These are phyloP conservation scores for Pollachius pollachius DNA, from an alignment of 2,113 vertebrate genomes.

Conservation along the genomic window DNA sequence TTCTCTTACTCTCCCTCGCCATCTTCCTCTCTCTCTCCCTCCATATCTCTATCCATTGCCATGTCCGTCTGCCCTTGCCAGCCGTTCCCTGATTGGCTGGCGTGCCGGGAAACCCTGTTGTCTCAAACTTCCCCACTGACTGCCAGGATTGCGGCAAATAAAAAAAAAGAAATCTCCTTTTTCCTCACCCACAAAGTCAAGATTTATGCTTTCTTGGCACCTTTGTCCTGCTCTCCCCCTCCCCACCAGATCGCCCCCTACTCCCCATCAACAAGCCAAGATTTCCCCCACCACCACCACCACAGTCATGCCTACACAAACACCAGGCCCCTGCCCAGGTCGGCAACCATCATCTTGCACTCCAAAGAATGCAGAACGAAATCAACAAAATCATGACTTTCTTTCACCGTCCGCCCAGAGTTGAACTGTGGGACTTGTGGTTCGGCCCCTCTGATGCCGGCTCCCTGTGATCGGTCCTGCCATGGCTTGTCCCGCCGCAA, in stretches of 20 bases:
- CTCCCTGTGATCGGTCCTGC: not conserved
- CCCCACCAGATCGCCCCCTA: not conserved
- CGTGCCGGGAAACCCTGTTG: slow-evolving; percentile 29
- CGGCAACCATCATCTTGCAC: slow-evolving; percentile 23
- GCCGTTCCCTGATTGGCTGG: slow-evolving; percentile 31
- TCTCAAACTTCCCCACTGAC: slow-evolving; percentile 40
- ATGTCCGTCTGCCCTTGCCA: too few species aligned
- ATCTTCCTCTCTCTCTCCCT: too few species aligned
- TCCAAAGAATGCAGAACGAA: slow-evolving; percentile 20
- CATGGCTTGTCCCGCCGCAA: not conserved
- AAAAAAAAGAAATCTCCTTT: slow-evolving; percentile 37
- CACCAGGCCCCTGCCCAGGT: slow-evolving; percentile 22
- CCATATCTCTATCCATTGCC: too few species aligned
- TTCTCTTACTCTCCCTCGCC: too few species aligned
- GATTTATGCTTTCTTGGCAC: slow-evolving; percentile 23
- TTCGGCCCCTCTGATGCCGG: not conserved
- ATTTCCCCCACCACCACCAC: slow-evolving; percentile 6
- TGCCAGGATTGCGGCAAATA: slow-evolving; percentile 39
- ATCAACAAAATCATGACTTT: slow-evolving; percentile 13
- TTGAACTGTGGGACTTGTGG: not conserved
- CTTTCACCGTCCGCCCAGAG: slow-evolving; percentile 1
- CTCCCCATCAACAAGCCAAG: slow-evolving; percentile 20
- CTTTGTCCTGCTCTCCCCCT: slow-evolving; percentile 21
- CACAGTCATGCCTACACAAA: slow-evolving; percentile 26
- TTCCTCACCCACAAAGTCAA: slow-evolving; percentile 21